A percentile compares a stretch with the other conserved stretches of the same genome.
Evolutionary conservation across 1,140 invertebrate genomes (phyloP).

Genomic region (Andrena cerasifolii): DNA sequence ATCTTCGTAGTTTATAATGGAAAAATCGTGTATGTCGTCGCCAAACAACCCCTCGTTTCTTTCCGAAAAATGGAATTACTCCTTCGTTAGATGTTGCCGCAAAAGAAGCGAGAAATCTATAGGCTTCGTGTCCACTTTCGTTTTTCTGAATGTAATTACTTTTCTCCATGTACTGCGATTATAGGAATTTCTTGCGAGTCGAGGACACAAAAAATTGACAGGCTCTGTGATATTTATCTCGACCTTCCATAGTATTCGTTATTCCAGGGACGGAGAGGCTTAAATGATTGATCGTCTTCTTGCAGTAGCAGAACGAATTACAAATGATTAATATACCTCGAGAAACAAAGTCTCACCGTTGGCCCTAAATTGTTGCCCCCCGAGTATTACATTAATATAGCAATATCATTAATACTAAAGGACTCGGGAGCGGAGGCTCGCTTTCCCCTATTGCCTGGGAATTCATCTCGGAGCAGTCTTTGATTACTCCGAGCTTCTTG

Average conservation of each 20-base stretch:
- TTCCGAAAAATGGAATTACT: neutral
- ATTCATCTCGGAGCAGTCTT: neutral
- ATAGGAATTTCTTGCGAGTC: no score
- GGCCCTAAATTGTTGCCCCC: neutral
- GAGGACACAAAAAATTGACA: no score
- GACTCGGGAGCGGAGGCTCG: neutral
- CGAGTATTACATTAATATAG: neutral
- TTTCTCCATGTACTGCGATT: no score
- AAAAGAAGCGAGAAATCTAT: no score
- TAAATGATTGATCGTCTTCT: conserved; percentile 38
- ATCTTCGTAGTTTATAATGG: neutral
- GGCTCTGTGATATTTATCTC: no score
- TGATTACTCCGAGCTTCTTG: neutral
- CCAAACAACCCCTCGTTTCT: neutral
- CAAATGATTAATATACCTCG: no score
- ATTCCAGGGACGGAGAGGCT: neutral
- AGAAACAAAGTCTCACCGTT: no score
- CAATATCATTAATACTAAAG: neutral
- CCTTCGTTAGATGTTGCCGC: no score
- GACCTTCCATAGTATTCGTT: no score
- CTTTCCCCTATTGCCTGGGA: neutral
- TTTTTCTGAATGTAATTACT: no score
- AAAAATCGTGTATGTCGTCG: no score
- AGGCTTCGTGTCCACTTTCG: no score
- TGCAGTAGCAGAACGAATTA: neutral